A percentile compares a stretch with the other conserved stretches of the same genome.
Evolutionary conservation across 2,113 vertebrate genomes (phyloP).

Genomic region (Apodemus speciosus): DNA sequence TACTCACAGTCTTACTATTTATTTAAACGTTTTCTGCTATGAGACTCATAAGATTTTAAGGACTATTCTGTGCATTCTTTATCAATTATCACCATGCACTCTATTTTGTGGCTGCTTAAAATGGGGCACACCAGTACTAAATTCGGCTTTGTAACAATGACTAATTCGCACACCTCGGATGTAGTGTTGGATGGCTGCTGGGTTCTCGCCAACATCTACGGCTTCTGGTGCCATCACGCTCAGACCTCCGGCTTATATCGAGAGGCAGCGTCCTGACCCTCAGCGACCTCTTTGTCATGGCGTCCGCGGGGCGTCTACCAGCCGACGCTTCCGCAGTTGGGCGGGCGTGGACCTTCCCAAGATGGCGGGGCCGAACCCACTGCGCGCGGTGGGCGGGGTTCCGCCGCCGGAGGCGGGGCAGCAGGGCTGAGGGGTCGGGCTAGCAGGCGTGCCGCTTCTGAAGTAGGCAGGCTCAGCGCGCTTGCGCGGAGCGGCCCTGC

Average conservation of each 20-base stretch:
- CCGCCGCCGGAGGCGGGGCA: constrained; percentile 54
- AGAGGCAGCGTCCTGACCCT: neutral
- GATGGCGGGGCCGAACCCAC: constrained; percentile 74
- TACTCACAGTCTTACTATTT: neutral
- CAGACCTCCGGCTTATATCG: neutral
- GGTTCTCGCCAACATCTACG: neutral
- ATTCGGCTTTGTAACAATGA: constrained; percentile 45
- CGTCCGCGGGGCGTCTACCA: constrained; percentile 53
- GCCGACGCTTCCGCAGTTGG: neutral
- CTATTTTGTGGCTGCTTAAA: constrained; percentile 16
- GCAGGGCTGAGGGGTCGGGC: constrained; percentile 29
- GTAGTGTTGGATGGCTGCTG: neutral
- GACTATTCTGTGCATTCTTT: constrained; percentile 15
- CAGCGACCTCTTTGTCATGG: constrained; percentile 74
- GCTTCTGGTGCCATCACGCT: neutral
- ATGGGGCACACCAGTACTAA: constrained; percentile 12
- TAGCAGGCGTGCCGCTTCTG: neutral
- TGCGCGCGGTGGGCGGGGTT: constrained; percentile 65
- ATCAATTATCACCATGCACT: neutral
- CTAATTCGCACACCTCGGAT: neutral
- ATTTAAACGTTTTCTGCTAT: neutral
- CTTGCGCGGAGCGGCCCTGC: constrained; percentile 72
- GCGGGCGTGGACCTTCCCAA: constrained; percentile 81
- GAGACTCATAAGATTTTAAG: neutral
- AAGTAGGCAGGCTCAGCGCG: constrained; percentile 57